A percentile compares a stretch with the other conserved stretches of the same genome.
Evolutionary conservation across 2,888 invertebrate genomes (phyloP).

Genomic region (Homarus gammarus): DNA sequence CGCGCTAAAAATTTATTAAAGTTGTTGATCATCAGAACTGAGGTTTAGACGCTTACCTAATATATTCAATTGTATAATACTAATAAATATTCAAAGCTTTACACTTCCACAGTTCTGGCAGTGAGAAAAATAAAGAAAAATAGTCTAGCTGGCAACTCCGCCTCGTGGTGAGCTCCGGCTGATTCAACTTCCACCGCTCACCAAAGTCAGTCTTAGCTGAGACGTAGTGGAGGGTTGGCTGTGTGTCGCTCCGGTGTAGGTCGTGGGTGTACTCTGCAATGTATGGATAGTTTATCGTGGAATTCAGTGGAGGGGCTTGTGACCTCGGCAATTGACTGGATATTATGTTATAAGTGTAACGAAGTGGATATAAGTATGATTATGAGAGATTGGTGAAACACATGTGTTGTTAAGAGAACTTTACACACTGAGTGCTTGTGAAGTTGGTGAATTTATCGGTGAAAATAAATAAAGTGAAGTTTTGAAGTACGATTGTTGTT

Average conservation of each 20-base stretch:
- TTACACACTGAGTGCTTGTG: conserved; percentile 12
- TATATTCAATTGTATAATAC: not conserved
- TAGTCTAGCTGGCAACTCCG: conserved; percentile 32
- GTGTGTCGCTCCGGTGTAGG: conserved; percentile 46
- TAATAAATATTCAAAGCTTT: not conserved
- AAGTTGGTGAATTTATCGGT: conserved; percentile 19
- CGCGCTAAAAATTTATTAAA: not conserved
- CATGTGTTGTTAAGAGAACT: conserved; percentile 31
- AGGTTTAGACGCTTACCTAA: not conserved
- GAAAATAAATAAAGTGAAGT: conserved; percentile 1
- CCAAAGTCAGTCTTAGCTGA: conserved; percentile 43
- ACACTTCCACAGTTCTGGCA: not conserved
- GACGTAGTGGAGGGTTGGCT: conserved; percentile 43
- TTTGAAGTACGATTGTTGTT: not conserved
- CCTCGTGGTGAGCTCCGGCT: conserved; percentile 52
- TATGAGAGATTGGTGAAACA: conserved; percentile 10
- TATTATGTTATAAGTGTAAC: conserved; percentile 4
- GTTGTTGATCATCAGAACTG: not conserved
- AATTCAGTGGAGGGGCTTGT: not conserved
- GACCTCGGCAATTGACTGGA: not conserved
- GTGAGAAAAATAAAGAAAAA: not conserved
- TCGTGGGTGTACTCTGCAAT: conserved; percentile 7
- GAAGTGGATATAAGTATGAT: conserved; percentile 16
- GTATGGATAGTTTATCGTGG: conserved; percentile 9
- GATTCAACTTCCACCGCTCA: conserved; percentile 46